phyloP scores from a whole-genome alignment of 1,140 invertebrate species.

The fruit fly (Drosophila melanogaster) region DNA sequence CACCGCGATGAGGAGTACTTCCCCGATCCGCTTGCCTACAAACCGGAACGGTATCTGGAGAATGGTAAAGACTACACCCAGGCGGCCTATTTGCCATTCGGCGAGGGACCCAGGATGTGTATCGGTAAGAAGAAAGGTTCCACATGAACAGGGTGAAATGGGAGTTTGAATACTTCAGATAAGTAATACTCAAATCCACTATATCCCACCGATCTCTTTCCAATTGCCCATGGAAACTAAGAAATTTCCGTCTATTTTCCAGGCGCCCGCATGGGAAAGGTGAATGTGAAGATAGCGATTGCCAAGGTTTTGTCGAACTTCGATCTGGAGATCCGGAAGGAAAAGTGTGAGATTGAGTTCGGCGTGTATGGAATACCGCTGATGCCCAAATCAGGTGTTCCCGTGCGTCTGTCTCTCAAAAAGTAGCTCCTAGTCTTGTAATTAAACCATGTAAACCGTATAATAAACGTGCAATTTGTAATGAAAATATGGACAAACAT shows the following conservation, averaged over 20 bases:
- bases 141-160: too few species aligned
- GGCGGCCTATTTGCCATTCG: conserved; percentile 88
- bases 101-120: conserved; percentile 88
- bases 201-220: not conserved
- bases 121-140: conserved; percentile 85
- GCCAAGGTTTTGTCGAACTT: conserved; percentile 68
- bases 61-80: conserved; percentile 75
- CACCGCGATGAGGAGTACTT: conserved; percentile 86
- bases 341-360: conserved; percentile 57
- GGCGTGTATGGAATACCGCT: conserved; percentile 46
- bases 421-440: conserved; percentile 8
- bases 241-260: not conserved
- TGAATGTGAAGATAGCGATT: conserved; percentile 71
- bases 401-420: conserved; percentile 40
- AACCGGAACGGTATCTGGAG: conserved; percentile 88
- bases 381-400: conserved; percentile 51
- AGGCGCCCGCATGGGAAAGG: conserved; percentile 72
- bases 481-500: conserved; percentile 20
- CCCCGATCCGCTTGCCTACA: conserved; percentile 88
- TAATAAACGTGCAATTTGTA: conserved; percentile 6
- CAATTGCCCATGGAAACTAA: not conserved
- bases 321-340: conserved; percentile 37
- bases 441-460: not conserved
- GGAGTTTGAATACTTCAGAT: too few species aligned
- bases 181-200: too few species aligned